phyloP scores from a whole-genome alignment of 2,888 invertebrate species.

The Drosophila maculinotata region DNA sequence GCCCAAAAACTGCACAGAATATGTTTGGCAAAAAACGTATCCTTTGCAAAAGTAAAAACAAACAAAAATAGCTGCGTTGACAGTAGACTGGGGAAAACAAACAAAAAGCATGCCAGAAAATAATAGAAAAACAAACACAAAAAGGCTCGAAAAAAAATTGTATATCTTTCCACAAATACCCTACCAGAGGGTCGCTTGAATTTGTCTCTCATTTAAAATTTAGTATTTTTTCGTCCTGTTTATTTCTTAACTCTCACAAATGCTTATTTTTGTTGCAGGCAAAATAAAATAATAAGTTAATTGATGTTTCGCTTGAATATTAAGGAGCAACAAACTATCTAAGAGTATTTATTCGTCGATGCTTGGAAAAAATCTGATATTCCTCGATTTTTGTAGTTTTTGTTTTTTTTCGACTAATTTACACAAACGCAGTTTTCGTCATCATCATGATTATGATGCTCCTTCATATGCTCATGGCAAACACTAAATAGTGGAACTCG shows the following conservation, averaged over 20 bases:
- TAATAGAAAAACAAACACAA: slow-evolving; percentile 55
- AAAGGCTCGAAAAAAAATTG: slow-evolving; percentile 13
- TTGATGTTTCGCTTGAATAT: too few relatives aligned
- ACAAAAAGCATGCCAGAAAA: slow-evolving; percentile 45
- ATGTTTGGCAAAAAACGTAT: slow-evolving; percentile 18
- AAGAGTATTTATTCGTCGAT: slow-evolving; percentile 1
- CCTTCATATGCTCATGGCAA: slow-evolving; percentile 10
- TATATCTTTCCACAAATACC: slow-evolving; percentile 2
- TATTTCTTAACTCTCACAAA: too few relatives aligned
- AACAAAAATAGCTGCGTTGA: slow-evolving; percentile 62
- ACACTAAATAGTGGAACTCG: slow-evolving; percentile 37
- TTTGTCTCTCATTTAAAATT: not conserved
- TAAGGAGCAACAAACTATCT: too few relatives aligned
- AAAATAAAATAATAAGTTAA: not conserved
- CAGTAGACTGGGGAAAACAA: slow-evolving; percentile 56
- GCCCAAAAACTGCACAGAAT: slow-evolving; percentile 16
- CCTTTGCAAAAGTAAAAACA: slow-evolving; percentile 48
- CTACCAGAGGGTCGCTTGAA: not conserved
- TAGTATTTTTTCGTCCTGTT: too few relatives aligned
- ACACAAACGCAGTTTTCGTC: slow-evolving; percentile 53
- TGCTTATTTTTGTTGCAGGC: not conserved
- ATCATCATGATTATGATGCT: slow-evolving; percentile 35
- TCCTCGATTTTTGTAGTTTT: slow-evolving; percentile 11
- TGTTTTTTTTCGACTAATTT: slow-evolving; percentile 62
- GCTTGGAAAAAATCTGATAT: not conserved